Conservation (phyloP, 2,888 invertebrate species). For the Notodonta dromedarius region DNA sequence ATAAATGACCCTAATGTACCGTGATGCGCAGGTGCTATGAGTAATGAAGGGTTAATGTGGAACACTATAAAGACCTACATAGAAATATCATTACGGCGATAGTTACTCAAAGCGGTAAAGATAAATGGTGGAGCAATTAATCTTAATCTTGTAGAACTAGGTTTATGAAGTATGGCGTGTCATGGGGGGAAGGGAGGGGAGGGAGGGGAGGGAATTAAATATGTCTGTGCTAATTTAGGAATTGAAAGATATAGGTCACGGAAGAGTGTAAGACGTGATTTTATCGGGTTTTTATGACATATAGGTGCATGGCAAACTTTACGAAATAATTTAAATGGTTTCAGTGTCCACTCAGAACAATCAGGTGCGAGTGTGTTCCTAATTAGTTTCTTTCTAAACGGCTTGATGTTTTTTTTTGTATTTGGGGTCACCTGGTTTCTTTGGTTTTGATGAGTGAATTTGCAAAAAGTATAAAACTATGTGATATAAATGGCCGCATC, state of each 20-base stretch:
- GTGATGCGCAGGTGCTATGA: conserved; percentile 24
- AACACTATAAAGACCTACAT: conserved; percentile 4
- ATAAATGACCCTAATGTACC: conserved; percentile 38
- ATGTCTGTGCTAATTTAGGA: not conserved
- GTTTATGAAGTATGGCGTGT: not conserved
- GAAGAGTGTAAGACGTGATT: not conserved
- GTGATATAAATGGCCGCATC: no score
- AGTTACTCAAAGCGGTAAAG: not conserved
- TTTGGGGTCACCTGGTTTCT: no score
- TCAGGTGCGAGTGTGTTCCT: no score
- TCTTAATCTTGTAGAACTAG: conserved; percentile 1
- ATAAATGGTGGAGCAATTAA: not conserved
- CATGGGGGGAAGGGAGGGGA: no score
- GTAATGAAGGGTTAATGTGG: conserved; percentile 32
- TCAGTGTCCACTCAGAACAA: no score
- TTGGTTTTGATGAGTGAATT: no score
- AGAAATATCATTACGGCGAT: not conserved
- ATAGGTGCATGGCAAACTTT: no score
- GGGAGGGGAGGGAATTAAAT: not conserved
- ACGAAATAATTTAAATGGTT: no score
- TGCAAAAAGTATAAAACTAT: no score
- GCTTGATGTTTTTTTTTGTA: no score
- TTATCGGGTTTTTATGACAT: not conserved
- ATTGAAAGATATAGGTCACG: not conserved
- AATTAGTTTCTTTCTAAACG: no score